These are phyloP conservation scores for Rhagonycha fulva DNA, from an alignment of 2,888 invertebrate genomes.

Conservation along the genomic window DNA sequence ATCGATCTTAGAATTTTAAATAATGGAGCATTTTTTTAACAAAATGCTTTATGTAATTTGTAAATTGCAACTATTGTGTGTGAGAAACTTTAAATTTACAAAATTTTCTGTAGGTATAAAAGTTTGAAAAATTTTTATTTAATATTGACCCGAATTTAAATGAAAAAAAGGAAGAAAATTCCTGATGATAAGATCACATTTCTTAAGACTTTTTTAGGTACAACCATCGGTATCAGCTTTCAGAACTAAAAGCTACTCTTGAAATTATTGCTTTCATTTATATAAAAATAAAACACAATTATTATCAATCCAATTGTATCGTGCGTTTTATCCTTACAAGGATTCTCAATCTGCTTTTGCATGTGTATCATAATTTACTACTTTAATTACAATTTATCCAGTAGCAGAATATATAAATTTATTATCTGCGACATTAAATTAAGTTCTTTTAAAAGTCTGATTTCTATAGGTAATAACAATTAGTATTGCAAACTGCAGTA, in stretches of 20 bases:
- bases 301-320: conserved; percentile 15
- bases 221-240: background rate
- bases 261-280: background rate
- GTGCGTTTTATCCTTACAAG: conserved; percentile 17
- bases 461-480: background rate
- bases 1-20: background rate
- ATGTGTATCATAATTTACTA: conserved; percentile 21
- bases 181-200: background rate
- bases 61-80: background rate
- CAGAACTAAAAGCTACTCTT: background rate
- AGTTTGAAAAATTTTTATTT: too few species aligned
- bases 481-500: background rate
- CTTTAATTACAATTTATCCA: background rate
- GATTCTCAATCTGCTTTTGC: conserved; percentile 24
- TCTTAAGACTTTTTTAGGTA: background rate
- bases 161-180: background rate
- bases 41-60: background rate
- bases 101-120: too few species aligned
- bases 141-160: too few species aligned
- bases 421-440: background rate
- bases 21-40: background rate
- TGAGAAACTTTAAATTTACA: background rate
- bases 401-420: background rate
- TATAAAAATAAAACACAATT: background rate
- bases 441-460: background rate